Evolutionary conservation across 37 sponge, comb jelly and placozoan species (phyloP).

Genomic region (Spongilla lacustris): DNA sequence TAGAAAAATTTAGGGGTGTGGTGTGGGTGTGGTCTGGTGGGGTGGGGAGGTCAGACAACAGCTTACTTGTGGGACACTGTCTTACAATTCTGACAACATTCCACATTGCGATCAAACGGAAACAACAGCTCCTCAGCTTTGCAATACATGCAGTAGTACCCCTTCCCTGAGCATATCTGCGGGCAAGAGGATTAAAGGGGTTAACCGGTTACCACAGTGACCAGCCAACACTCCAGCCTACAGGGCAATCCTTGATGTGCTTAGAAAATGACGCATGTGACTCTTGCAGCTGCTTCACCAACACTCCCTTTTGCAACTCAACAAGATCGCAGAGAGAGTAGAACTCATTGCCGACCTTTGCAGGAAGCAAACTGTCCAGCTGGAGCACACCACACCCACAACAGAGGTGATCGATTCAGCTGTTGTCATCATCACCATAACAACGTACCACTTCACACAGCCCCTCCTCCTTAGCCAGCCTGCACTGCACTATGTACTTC

Average conservation of each 20-base stretch:
- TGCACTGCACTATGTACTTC: constrained; percentile 68
- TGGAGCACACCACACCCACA: constrained; percentile 21
- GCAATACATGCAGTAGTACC: constrained; percentile 59
- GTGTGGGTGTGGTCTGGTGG: neutral
- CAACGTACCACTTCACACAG: constrained; percentile 59
- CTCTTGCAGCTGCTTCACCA: constrained; percentile 62
- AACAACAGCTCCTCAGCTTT: constrained; percentile 68
- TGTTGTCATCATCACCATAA: too few species aligned
- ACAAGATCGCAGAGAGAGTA: constrained; percentile 79
- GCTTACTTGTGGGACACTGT: constrained; percentile 72
- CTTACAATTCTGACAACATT: constrained; percentile 47
- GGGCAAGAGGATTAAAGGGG: too few species aligned
- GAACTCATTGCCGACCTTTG: constrained; percentile 69
- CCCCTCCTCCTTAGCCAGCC: constrained; percentile 51
- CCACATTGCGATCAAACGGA: constrained; percentile 65
- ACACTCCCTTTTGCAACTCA: constrained; percentile 55
- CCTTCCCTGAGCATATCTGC: constrained; percentile 62
- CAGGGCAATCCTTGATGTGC: constrained; percentile 80
- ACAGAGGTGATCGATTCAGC: neutral
- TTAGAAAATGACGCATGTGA: constrained; percentile 49
- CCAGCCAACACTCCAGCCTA: constrained; percentile 8
- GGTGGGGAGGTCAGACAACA: neutral
- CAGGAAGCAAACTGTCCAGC: constrained; percentile 61
- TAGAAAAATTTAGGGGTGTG: neutral
- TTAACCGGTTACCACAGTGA: neutral